A percentile compares a stretch with the other conserved stretches of the same genome.
Evolutionary conservation across 1,140 invertebrate species (phyloP).

Genomic region (Drosophila ogumai): DNA sequence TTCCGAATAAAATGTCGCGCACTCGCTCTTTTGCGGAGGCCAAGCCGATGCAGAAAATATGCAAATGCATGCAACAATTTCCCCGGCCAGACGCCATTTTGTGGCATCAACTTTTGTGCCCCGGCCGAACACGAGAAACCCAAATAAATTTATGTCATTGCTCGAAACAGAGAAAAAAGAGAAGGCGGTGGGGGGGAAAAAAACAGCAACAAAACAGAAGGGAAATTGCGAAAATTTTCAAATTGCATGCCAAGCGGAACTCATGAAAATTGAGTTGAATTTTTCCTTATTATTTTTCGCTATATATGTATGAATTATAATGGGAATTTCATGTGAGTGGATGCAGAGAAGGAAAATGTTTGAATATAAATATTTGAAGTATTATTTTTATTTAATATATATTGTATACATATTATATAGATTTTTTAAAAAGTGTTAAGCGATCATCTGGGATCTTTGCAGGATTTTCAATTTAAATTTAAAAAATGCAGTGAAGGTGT

Average conservation of each 20-base stretch:
- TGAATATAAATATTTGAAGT: not conserved
- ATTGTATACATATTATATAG: not conserved
- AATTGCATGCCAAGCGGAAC: conserved; percentile 56
- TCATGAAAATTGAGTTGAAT: conserved; percentile 52
- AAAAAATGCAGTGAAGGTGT: no score
- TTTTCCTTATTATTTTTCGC: conserved; percentile 46
- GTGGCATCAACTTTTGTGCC: conserved; percentile 54
- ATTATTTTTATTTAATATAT: not conserved
- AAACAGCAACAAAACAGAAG: conserved; percentile 50
- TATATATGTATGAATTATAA: conserved; percentile 9
- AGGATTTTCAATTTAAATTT: no score
- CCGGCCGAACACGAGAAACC: conserved; percentile 58
- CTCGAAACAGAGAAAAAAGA: conserved; percentile 39
- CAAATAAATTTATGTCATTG: conserved; percentile 70
- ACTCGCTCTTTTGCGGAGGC: conserved; percentile 48
- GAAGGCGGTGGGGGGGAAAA: not conserved
- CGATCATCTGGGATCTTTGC: no score
- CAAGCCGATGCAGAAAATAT: conserved; percentile 68
- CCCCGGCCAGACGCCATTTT: conserved; percentile 66
- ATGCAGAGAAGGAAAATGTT: conserved; percentile 4
- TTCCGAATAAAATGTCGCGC: conserved; percentile 75
- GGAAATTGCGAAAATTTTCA: conserved; percentile 51
- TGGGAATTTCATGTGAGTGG: conserved; percentile 18
- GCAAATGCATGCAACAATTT: conserved; percentile 73
- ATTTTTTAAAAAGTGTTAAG: no score